Percentiles rank a stretch among this genome's conserved stretches.
These are phyloP conservation scores for Urocyon cinereoargenteus DNA, from an alignment of 2,797 vertebrate species.

Conservation along the genomic window DNA sequence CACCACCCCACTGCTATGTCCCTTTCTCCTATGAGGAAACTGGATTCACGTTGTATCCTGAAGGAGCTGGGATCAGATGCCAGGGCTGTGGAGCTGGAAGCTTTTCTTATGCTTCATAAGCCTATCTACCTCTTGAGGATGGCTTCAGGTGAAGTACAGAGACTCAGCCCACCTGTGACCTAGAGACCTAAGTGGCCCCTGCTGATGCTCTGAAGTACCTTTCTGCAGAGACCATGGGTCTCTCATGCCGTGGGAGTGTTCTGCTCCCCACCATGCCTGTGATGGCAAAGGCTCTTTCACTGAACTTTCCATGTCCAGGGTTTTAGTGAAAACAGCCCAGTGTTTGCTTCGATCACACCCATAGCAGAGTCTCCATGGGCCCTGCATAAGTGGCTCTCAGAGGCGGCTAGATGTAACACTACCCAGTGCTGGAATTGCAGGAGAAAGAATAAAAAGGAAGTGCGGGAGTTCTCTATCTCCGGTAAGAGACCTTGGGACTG, in stretches of 20 bases:
- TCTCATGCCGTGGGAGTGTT: accelerated
- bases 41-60: not conserved
- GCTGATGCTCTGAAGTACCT: not conserved
- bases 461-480: not conserved
- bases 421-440: slow-evolving; percentile 4
- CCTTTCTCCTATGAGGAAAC: not conserved
- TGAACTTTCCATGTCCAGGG: not conserved
- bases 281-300: not conserved
- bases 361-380: not conserved
- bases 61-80: not conserved
- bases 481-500: not conserved
- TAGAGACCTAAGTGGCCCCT: not conserved
- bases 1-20: not conserved
- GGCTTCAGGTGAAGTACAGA: not conserved
- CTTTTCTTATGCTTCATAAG: not conserved
- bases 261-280: accelerated
- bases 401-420: not conserved
- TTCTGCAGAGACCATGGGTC: not conserved
- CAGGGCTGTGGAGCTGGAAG: not conserved
- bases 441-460: slow-evolving; percentile 22
- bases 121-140: not conserved
- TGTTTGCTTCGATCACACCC: not conserved
- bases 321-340: not conserved
- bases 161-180: not conserved
- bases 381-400: slow-evolving; percentile 5